phyloP scores from a whole-genome alignment of 35 echinoderm and acorn worm genomes.

The Stichopus chloronotus region DNA sequence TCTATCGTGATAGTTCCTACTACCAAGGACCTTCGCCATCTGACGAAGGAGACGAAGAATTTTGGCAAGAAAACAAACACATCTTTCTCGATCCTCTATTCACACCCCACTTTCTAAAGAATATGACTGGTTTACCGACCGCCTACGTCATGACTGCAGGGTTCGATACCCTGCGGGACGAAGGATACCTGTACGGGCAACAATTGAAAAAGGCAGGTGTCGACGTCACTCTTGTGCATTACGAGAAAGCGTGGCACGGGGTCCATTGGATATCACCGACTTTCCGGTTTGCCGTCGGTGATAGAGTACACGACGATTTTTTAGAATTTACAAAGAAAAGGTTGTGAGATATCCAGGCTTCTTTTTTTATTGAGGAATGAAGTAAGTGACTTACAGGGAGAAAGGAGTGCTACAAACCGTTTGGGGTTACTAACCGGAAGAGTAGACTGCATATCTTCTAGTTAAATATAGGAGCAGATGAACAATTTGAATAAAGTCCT shows the following conservation, averaged over 20 bases:
- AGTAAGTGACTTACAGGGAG: no score
- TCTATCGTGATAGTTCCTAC: conserved; percentile 15
- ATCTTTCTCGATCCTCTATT: conserved; percentile 1
- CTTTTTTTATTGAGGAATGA: no score
- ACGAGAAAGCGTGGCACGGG: not conserved
- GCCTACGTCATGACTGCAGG: conserved; percentile 66
- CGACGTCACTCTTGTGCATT: not conserved
- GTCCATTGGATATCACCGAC: not conserved
- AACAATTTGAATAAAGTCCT: no score
- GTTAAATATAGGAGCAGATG: no score
- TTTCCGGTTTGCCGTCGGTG: not conserved
- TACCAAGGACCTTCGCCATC: conserved; percentile 17
- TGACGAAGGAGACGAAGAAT: conserved; percentile 15
- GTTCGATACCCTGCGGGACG: not conserved
- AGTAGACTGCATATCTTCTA: no score
- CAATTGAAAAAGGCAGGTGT: conserved; percentile 47
- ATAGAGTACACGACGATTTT: not conserved
- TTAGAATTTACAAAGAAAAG: not conserved
- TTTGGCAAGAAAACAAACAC: not conserved
- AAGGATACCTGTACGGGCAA: conserved; percentile 19
- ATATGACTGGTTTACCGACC: conserved; percentile 63
- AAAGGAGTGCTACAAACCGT: no score
- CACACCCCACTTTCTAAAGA: not conserved
- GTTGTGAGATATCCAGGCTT: not conserved
- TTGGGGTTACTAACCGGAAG: no score